phyloP scores from a whole-genome alignment of 2,888 invertebrate species.

The Lycophotia porphyrea region DNA sequence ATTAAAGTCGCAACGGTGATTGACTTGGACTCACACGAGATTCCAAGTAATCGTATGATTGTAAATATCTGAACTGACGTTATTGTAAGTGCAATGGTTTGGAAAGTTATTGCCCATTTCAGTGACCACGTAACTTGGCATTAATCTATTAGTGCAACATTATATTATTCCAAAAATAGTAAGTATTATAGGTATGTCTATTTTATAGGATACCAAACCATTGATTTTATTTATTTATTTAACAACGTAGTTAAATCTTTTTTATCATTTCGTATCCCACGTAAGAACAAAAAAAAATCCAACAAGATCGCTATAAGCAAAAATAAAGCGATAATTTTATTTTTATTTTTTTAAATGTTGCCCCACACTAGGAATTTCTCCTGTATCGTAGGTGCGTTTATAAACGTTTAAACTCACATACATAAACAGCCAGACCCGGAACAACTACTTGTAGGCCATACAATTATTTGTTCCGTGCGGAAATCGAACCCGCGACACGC shows the following conservation, averaged over 20 bases:
- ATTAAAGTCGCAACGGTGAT: not conserved
- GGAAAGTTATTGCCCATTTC: conserved; percentile 7
- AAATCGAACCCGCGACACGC: no score
- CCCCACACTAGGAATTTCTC: no score
- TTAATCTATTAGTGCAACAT: not conserved
- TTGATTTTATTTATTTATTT: not conserved
- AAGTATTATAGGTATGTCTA: not conserved
- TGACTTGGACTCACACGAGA: not conserved
- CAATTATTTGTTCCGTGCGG: no score
- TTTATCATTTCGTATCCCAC: not conserved
- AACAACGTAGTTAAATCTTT: not conserved
- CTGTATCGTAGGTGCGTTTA: no score
- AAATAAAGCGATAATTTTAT: no score
- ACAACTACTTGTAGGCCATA: no score
- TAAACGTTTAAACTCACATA: no score
- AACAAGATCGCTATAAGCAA: not conserved
- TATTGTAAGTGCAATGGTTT: not conserved
- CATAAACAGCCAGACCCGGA: no score
- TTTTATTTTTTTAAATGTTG: no score
- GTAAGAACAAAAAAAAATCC: no score
- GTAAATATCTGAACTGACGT: not conserved
- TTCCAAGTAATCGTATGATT: not conserved
- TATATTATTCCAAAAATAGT: not conserved
- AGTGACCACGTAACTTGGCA: not conserved
- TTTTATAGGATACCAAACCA: not conserved